Evolutionary conservation across 2,888 invertebrate genomes (phyloP), one percentile per base, ranked within the genome.

Genomic region (Isotomurus palustris): DNA sequence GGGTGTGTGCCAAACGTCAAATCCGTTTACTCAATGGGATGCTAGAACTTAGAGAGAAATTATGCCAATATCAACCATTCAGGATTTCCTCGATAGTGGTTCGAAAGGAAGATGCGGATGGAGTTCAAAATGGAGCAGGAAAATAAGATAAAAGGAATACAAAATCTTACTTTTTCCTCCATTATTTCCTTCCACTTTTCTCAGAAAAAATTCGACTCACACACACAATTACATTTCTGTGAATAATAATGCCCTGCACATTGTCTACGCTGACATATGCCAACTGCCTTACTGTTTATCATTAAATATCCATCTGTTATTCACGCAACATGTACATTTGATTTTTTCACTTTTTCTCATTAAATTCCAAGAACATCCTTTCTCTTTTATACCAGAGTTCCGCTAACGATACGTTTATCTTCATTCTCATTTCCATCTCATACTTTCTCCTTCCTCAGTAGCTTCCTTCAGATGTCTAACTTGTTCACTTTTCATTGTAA

Each of bases 1-100:
- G 59, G 54, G 56, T 54, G 58, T 60, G 61, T 64, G 64, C 64
- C 64, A 64, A 64, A 62, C 57, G 62, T 64, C 56, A 61, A 60
- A 62, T 59, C 54, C 58, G 58, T 50, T 61, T 53, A 53, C 53
- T 58, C 51, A 55, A 45, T 54, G 58, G 53, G 48, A 59, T 51
- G 49, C 36, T n/a, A 56, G 56, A 62, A 64, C 51, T 60, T 62
- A 60, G 51, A 57, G 58, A 67, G 62, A 63, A 67, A 67, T 67
- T 67, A 67, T 65, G 67, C 67, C 67, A 65, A 65, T 67, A 67
- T 63, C 61, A 63, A 65, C 67, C 47, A 65, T 62, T 63, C 65
- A 64, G 64, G 64, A 67, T 67, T 65, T 67, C 67, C 67, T 64
- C 61, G 54, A 67, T 62, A 62, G 64, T 61, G 60, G 66, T 58